phyloP scores from a whole-genome alignment of 2,797 vertebrate genomes.

The Calcarius lapponicus region DNA sequence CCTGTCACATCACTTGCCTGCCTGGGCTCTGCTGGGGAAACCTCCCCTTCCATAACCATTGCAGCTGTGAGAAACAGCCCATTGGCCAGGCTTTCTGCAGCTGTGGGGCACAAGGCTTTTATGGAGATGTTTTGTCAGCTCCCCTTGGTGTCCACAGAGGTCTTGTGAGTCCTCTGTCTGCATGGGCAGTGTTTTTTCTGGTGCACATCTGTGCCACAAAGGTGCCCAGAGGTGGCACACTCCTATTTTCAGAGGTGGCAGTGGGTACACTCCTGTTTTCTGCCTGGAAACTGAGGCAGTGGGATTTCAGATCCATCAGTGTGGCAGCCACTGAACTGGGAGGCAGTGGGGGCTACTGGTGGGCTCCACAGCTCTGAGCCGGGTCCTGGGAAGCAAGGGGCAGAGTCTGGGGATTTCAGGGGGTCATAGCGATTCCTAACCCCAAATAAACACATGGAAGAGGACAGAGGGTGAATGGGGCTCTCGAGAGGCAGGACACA shows the following conservation, averaged over 20 bases:
- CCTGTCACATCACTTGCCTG: neutral
- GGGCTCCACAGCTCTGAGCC: neutral
- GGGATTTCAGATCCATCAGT: too few relatives aligned
- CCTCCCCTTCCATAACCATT: neutral
- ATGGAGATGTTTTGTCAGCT: neutral
- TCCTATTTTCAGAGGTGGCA: neutral
- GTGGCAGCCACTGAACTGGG: neutral
- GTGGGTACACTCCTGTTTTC: neutral
- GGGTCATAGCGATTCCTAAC: too few relatives aligned
- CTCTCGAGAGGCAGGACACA: neutral
- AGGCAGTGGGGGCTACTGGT: accelerated
- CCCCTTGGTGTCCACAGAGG: neutral
- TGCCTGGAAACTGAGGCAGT: neutral
- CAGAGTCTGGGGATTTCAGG: neutral
- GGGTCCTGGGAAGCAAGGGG: neutral
- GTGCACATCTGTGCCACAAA: neutral
- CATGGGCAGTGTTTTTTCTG: neutral
- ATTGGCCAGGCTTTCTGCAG: neutral
- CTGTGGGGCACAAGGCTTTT: neutral
- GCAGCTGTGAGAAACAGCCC: neutral
- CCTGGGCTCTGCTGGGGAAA: neutral
- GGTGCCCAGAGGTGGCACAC: neutral
- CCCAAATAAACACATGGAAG: neutral
- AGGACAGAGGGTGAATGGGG: neutral
- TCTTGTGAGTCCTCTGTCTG: neutral